A percentile compares a stretch with the other conserved stretches of the same genome.
phyloP scores from a whole-genome alignment of 2,888 invertebrate species.

The Troides aeacus region DNA sequence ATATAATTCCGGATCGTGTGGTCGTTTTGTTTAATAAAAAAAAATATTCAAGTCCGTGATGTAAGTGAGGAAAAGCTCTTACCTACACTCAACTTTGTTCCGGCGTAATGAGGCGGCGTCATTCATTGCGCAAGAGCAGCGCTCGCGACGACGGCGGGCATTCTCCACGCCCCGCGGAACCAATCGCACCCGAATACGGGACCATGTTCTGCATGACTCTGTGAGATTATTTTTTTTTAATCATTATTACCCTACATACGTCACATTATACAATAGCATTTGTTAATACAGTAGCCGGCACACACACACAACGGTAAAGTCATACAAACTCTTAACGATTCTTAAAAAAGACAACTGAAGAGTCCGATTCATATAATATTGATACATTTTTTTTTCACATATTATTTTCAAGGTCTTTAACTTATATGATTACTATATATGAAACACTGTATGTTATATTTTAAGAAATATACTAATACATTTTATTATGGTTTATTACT shows the following conservation, averaged over 20 bases:
- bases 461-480: no score
- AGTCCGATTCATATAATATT: no score
- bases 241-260: conserved; percentile 24
- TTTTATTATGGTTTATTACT: no score
- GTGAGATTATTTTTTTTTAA: conserved; percentile 48
- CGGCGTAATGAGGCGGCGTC: conserved; percentile 68
- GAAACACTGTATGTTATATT: no score
- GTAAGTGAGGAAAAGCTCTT: conserved; percentile 32
- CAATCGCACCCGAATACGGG: conserved; percentile 70
- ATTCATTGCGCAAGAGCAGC: conserved; percentile 62
- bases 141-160: conserved; percentile 52
- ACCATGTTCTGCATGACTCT: conserved; percentile 49
- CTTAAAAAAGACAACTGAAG: no score
- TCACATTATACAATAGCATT: conserved; percentile 17
- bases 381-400: no score
- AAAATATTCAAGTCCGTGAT: conserved; percentile 38
- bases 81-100: conserved; percentile 57
- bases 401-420: no score
- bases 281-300: conserved; percentile 22
- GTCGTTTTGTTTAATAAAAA: neutral
- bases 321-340: conserved; percentile 28
- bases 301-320: conserved; percentile 27
- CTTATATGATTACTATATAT: no score
- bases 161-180: conserved; percentile 68
- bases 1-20: no score